Evolutionary conservation across 2,113 vertebrate species (phyloP).

Genomic region (Heterochromis multidens): DNA sequence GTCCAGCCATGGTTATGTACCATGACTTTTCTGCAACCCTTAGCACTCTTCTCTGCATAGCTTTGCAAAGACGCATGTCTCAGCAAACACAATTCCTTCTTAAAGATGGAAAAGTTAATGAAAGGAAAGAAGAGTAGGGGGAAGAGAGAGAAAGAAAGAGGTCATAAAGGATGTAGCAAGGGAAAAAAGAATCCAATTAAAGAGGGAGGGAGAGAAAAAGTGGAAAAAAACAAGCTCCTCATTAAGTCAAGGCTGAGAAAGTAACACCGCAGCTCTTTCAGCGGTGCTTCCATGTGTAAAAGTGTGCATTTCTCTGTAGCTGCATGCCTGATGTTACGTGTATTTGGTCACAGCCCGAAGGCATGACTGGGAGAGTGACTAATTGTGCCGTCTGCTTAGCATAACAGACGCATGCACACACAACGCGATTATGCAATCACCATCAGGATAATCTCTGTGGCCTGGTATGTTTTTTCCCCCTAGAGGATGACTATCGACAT

Average conservation of each 20-base stretch:
- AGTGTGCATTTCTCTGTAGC: conserved; percentile 15
- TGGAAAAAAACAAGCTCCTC: conserved; percentile 9
- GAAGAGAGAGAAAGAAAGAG: background rate
- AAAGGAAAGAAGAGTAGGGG: background rate
- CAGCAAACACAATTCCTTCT: background rate
- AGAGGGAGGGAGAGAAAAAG: background rate
- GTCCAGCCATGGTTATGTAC: background rate
- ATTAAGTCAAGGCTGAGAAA: conserved; percentile 9
- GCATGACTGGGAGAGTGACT: conserved; percentile 54
- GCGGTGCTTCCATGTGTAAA: background rate
- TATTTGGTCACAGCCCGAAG: conserved; percentile 18
- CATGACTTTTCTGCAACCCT: background rate
- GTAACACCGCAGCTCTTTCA: conserved; percentile 13
- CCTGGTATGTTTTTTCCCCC: background rate
- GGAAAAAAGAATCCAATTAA: background rate
- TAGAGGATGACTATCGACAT: conserved; percentile 47
- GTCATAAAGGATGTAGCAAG: background rate
- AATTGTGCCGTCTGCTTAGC: conserved; percentile 55
- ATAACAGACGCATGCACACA: conserved; percentile 30
- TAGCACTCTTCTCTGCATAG: background rate
- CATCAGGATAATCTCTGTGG: conserved; percentile 55
- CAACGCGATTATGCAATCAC: conserved; percentile 54
- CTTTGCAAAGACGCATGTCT: background rate
- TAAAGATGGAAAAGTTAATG: background rate
- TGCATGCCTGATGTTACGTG: conserved; percentile 37